Conservation (phyloP, 2,113 vertebrate species). For the Dryoscopus gambensis region DNA sequence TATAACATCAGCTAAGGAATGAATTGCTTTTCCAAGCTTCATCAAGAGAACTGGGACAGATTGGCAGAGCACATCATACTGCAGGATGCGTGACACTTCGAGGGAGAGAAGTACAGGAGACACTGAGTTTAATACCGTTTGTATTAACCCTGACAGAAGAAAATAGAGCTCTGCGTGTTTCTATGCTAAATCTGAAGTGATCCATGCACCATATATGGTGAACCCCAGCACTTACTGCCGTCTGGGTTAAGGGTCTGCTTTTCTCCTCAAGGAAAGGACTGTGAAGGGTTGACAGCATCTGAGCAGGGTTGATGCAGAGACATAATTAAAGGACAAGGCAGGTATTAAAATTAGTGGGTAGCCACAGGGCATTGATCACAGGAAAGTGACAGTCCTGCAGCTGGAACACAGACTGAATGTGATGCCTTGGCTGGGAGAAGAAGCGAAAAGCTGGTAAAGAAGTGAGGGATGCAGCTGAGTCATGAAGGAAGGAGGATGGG, state of each 20-base stretch:
- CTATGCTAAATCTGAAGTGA: neutral
- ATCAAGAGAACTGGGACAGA: neutral
- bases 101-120: neutral
- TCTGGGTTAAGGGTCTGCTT: neutral
- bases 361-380: neutral
- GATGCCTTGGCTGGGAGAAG: neutral
- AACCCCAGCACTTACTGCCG: neutral
- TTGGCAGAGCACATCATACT: neutral
- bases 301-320: neutral
- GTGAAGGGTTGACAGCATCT: neutral
- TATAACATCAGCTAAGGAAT: neutral
- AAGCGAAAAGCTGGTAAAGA: neutral
- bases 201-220: neutral
- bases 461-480: neutral
- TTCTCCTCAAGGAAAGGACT: neutral
- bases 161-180: neutral
- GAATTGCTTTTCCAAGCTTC: slow-evolving; percentile 9
- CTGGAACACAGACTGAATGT: neutral
- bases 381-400: neutral
- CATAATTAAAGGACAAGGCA: neutral
- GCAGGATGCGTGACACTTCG: neutral
- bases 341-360: neutral
- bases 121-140: neutral
- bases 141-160: neutral
- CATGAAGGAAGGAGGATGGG: neutral